Evolutionary conservation across 1,140 invertebrate genomes (phyloP).

Genomic region (Galleria mellonella): DNA sequence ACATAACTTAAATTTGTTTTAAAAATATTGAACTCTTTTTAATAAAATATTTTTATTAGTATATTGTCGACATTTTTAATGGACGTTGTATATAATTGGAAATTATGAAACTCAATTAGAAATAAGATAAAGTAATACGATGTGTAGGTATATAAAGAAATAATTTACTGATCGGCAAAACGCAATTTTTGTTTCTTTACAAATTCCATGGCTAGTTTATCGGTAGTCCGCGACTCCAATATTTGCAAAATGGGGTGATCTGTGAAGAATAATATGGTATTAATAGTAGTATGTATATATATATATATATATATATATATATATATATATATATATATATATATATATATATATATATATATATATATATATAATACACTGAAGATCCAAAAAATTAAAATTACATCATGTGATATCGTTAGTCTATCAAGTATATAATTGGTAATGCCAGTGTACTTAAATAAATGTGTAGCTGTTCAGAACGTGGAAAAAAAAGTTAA

Average conservation of each 20-base stretch:
- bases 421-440: no score
- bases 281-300: no score
- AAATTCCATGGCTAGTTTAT: constrained; percentile 92
- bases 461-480: no score
- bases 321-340: constrained; percentile 1
- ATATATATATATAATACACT: no score
- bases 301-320: no score
- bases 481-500: no score
- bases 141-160: constrained; percentile 17
- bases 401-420: no score
- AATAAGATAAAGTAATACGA: constrained; percentile 12
- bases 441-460: no score
- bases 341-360: not conserved
- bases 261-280: constrained; percentile 54
- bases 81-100: constrained; percentile 59
- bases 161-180: constrained; percentile 72
- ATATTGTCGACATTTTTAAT: constrained; percentile 64
- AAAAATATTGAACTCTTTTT: constrained; percentile 34
- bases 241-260: constrained; percentile 90
- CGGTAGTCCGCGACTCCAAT: constrained; percentile 86
- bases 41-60: constrained; percentile 32
- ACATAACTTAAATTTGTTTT: constrained; percentile 26
- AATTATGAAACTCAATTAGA: constrained; percentile 21
- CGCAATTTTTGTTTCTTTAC: constrained; percentile 88
- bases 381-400: no score